Evolutionary conservation across 2,113 vertebrate genomes (phyloP), one percentile per base, ranked within the genome.

Genomic region (Heptranchias perlo): DNA sequence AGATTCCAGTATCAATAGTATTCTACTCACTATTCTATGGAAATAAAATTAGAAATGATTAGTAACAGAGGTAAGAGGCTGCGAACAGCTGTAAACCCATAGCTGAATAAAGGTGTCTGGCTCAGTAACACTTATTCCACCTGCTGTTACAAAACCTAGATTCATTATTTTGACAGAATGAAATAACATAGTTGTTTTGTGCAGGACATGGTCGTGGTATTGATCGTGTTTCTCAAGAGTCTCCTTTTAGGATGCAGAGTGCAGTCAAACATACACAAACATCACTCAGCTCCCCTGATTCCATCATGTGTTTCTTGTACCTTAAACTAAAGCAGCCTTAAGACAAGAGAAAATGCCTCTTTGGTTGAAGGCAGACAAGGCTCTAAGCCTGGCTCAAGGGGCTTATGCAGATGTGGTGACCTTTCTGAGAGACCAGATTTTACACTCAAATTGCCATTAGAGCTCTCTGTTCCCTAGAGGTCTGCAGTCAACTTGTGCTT

Each of bases 391-490:
- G 98, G 98, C 98, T 99, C 97, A 97, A 98, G 98, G 98, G 98
- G 98, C 97, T 98, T 99, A 98, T 99, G 99, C 97, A 99, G 98
- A 99, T 99, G 97, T 98, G 98, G 97, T 99, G 98, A 99, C 99
- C 98, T 99, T 99, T 99, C 98, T 98, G 98, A 98, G 97, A 98
- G 98, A 98, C 98, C 97, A 99, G 98, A 98, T 98, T 99, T 99
- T 98, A 98, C 98, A 99, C 98, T 98, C 98, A 99, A 98, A 99
- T 99, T 99, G 98, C 98, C 98, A 98, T 98, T 98, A 99, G 98
- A 98, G 97, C 97, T 96, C 96, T 89, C 96, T 97, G 96, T 96
- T 98, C 98, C 98, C 98, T 97, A 78, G 98, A 98, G 97, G 97
- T 97, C 97, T 94, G 96, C 97, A 97, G 97, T 97, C 97, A 98